Evolutionary conservation across 2,797 vertebrate species (phyloP), one percentile per base, ranked within the genome.

Genomic region (Dryobates pubescens): DNA sequence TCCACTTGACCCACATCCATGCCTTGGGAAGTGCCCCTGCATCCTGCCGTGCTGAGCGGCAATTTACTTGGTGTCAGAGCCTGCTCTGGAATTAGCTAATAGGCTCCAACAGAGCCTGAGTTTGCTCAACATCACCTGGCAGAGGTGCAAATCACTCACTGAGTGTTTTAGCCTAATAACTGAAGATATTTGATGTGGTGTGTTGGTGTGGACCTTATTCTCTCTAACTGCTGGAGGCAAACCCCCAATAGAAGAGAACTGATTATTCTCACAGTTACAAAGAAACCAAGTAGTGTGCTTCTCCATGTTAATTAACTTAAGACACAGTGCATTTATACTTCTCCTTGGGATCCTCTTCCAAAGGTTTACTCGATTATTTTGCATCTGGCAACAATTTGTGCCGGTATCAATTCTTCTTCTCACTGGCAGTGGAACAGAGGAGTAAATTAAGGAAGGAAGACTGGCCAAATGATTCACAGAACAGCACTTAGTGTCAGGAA

Each of bases 381-480:
- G 82, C 34, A 32, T 92, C 94, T 96, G 95, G 87, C 93, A 95
- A 38, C 71, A 65, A 32, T 94, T 89, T 88, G 26, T 91, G 61
- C 85, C 95, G 89, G 89, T 94, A 95, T 74, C 71, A 76, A 65
- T 93, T 84, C 74, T 94, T 87, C 79, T 92, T 77, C 91, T 92
- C 49, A 4, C 68, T 96, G 96, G 92, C 96, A 80, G 20, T 63
- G 88, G 62, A 94, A 94, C 77, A 96, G 61, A 94, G 92, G 82
- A 93, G 68, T 92, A 88, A 95, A 95, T 94, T 76, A 92, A 88
- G 86, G 90, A 93, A 91, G 64, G 45, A 65, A 79, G 74, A 86
- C 30, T 82, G 68, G 89, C 94, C 94, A 91, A 89, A 83, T 91
- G 92, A 92, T 94, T 95, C 93, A 91, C 89, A 93, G 85, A 95